Evolutionary conservation across 2,113 vertebrate genomes (phyloP), one percentile per base, ranked within the genome.

Genomic region (Spermophilus dauricus): DNA sequence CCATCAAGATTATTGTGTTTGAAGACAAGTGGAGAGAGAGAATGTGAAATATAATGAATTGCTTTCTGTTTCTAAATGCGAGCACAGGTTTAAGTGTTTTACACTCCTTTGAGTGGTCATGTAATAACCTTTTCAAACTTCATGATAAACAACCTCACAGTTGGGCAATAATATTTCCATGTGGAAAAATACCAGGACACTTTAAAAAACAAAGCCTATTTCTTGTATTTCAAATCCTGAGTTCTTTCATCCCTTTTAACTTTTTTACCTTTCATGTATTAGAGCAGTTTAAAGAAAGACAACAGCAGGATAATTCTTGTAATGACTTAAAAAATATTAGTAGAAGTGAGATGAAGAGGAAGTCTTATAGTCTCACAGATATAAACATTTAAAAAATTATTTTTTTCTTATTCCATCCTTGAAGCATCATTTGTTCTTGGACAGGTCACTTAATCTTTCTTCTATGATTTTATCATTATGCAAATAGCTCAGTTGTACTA

Each of bases 81-180:
- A 80, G 18, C 76, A 65, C 8, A 72, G 8, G 26, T 87, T 86
- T 86, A 89, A 90, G 37, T 88, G 76, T 67, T 91, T 97, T 77
- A 95, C 34, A 37, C 14, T 70, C 8, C 39, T 89, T 92, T 81
- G 48, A 95, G 76, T 97, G 75, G 61, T 58, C 78, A 73, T 56
- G 7, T 3, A 5, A 11, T 89, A 96, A 86, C 69, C 76, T 91
- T 97, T 98, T 93, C 82, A 91, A 89, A 78, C 30, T 45, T 76
- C 39, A 67, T 84, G 34, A 97, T 88, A 97, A 97, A 95, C 8
- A 95, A 8, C 34, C 30, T 95, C 73, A 72, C 1, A 80, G 37
- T 22, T 56, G 37, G 51, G 18, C 39, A 96, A 78, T 94, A 82
- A 96, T 80, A 5, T 34, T 86, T 8, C 45, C n/a, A 34, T 70